A percentile compares a stretch with the other conserved stretches of the same genome.
phyloP scores from a whole-genome alignment of 2,113 vertebrate species.

The Phylloscopus trochilus region DNA sequence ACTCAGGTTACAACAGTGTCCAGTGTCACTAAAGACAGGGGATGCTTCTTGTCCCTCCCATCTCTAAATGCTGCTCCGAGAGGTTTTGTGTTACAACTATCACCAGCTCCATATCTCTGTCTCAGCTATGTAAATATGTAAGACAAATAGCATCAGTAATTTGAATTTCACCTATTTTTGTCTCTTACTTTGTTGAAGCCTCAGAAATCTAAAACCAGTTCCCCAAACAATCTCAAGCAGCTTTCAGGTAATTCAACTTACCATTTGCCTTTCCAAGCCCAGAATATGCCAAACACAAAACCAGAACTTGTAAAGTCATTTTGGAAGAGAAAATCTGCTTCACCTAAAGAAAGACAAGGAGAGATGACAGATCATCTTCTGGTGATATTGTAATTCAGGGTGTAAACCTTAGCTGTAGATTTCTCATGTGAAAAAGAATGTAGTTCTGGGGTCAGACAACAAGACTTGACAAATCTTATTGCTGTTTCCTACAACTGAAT shows the following conservation, averaged over 20 bases:
- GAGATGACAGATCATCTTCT: neutral
- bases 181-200: neutral
- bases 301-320: neutral
- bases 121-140: neutral
- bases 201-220: neutral
- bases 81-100: neutral
- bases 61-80: neutral
- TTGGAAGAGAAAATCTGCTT: neutral
- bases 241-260: conserved; percentile 1
- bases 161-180: neutral
- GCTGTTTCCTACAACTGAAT: neutral
- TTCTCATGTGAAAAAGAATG: neutral
- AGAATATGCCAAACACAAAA: conserved; percentile 23
- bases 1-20: neutral
- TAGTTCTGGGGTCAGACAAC: neutral
- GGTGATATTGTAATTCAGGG: rapidly evolving
- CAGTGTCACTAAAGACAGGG: rapidly evolving
- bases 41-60: neutral
- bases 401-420: neutral
- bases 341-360: neutral
- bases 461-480: neutral
- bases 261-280: neutral
- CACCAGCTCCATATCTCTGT: neutral
- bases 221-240: neutral
- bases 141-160: neutral